These are phyloP conservation scores for Drosophila birchii DNA, from an alignment of 2,888 invertebrate species.

Conservation along the genomic window DNA sequence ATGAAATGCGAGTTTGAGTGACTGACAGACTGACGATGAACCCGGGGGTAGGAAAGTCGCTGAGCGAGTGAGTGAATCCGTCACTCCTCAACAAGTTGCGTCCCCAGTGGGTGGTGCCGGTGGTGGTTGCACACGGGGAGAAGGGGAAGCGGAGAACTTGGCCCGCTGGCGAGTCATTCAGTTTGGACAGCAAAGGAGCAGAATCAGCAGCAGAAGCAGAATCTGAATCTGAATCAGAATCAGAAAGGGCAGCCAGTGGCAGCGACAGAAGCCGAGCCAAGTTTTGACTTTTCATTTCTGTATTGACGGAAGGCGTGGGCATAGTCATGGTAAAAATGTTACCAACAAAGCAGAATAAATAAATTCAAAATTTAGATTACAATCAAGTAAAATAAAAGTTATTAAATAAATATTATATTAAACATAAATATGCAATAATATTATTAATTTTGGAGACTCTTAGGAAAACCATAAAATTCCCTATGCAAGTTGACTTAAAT, in stretches of 20 bases:
- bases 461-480: background rate
- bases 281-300: conserved; percentile 65
- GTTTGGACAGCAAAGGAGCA: conserved; percentile 36
- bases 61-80: conserved; percentile 46
- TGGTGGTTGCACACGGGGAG: background rate
- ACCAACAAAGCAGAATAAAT: background rate
- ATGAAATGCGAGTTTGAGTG: conserved; percentile 56
- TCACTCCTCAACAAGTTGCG: conserved; percentile 70
- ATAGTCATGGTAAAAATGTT: conserved; percentile 4
- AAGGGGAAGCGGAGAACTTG: conserved; percentile 3
- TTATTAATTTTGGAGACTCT: too few species aligned
- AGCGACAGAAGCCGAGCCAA: conserved; percentile 25
- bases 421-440: background rate
- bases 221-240: conserved; percentile 14
- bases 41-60: conserved; percentile 34
- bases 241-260: conserved; percentile 14
- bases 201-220: conserved; percentile 12
- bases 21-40: conserved; percentile 52
- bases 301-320: conserved; percentile 43
- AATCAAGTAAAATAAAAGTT: background rate
- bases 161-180: conserved; percentile 43
- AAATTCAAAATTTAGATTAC: too few species aligned
- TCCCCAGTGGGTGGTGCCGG: conserved; percentile 10
- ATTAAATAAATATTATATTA: background rate
- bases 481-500: too few species aligned